A percentile compares a stretch with the other conserved stretches of the same genome.
These are phyloP conservation scores for Sinohyriopsis cumingii DNA, from an alignment of 2,888 invertebrate genomes.

Conservation along the genomic window DNA sequence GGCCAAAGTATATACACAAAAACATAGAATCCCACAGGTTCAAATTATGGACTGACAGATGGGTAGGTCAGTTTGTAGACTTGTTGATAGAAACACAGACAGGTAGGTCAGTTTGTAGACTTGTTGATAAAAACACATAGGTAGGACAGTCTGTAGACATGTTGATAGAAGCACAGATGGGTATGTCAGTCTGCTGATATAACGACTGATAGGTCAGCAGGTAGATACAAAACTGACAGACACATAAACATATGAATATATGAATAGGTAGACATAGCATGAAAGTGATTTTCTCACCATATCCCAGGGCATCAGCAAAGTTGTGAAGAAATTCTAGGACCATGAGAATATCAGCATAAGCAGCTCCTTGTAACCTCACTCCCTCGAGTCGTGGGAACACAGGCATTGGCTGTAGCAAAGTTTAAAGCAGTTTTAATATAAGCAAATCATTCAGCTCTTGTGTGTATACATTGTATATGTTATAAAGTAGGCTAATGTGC, in stretches of 20 bases:
- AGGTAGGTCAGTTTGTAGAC: not conserved
- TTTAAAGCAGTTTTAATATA: not conserved
- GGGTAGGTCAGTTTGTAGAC: not conserved
- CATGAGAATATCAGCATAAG: slow-evolving; percentile 93
- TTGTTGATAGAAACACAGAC: not conserved
- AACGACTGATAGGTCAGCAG: not conserved
- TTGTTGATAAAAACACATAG: not conserved
- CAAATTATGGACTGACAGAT: not conserved
- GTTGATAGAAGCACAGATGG: slow-evolving; percentile 1
- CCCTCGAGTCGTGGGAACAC: slow-evolving; percentile 84
- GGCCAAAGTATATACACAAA: not conserved
- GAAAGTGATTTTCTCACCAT: slow-evolving; percentile 78
- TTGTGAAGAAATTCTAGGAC: slow-evolving; percentile 97
- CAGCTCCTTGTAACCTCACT: slow-evolving; percentile 86
- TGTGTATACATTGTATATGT: too few relatives aligned
- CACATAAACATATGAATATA: not conserved
- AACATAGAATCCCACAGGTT: not conserved
- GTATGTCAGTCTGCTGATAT: slow-evolving; percentile 5
- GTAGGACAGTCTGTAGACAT: slow-evolving; percentile 3
- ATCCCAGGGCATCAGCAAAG: slow-evolving; percentile 94
- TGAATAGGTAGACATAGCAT: not conserved
- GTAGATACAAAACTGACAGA: not conserved
- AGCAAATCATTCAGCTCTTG: too few relatives aligned
- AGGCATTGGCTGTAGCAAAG: slow-evolving; percentile 70
- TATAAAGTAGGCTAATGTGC: too few relatives aligned